phyloP scores from a whole-genome alignment of 1,140 invertebrate genomes.

The Ridgeia piscesae region DNA sequence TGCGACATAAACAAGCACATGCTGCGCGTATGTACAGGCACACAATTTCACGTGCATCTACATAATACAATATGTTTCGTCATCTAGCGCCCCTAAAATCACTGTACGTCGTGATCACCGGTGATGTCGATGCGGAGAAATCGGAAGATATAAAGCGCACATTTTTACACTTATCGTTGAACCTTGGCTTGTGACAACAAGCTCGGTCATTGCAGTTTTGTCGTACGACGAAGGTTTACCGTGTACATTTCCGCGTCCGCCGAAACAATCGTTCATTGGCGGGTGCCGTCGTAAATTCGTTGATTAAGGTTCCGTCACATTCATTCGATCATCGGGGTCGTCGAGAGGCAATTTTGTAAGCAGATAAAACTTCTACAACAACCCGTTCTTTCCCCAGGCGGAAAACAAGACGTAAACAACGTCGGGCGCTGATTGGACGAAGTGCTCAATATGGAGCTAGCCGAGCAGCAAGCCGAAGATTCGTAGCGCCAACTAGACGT shows the following conservation, averaged over 20 bases:
- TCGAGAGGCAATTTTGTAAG: background rate
- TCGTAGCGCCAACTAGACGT: background rate
- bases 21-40: background rate
- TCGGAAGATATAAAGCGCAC: slow-evolving; percentile 4
- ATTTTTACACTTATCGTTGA: slow-evolving; percentile 6
- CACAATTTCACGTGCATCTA: background rate
- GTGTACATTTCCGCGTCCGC: background rate
- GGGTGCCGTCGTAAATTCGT: background rate
- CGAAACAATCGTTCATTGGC: background rate
- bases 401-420: slow-evolving; percentile 5
- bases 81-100: background rate
- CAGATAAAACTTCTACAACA: background rate
- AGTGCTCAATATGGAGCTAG: background rate
- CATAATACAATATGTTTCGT: slow-evolving; percentile 6
- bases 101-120: background rate
- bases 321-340: background rate
- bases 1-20: background rate
- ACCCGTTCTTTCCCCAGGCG: background rate
- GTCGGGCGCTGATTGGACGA: background rate
- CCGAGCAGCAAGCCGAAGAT: background rate
- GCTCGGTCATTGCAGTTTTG: background rate
- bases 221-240: background rate
- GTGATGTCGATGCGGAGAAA: background rate
- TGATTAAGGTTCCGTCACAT: background rate
- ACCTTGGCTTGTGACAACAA: background rate